Conservation (phyloP, 2,797 vertebrate genomes). For the Taeniopygia guttata region DNA sequence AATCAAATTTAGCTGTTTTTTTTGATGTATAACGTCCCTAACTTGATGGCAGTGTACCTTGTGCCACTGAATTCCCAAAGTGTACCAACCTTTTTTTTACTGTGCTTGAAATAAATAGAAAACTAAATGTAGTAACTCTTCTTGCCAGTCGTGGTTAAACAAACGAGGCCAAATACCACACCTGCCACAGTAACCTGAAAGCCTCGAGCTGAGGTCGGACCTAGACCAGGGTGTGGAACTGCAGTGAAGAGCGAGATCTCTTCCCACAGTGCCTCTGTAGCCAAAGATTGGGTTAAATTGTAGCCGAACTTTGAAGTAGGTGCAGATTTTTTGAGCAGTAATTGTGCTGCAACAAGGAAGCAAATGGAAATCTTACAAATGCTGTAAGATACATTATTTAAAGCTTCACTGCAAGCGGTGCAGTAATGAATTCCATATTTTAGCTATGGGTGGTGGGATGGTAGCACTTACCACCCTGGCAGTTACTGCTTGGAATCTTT, state of each 20-base stretch:
- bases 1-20: constrained; percentile 70
- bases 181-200: constrained; percentile 41
- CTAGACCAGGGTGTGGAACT: constrained; percentile 60
- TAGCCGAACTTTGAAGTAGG: constrained; percentile 9
- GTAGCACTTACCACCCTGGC: constrained; percentile 59
- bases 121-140: constrained; percentile 76
- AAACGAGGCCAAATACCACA: constrained; percentile 63
- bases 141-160: constrained; percentile 74
- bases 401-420: constrained; percentile 64
- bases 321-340: constrained; percentile 37
- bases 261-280: constrained; percentile 49
- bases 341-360: constrained; percentile 54
- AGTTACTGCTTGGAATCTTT: constrained; percentile 70
- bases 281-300: constrained; percentile 39
- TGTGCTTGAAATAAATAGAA: constrained; percentile 94
- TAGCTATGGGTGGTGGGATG: constrained; percentile 46
- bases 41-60: constrained; percentile 92
- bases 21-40: constrained; percentile 84
- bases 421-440: constrained; percentile 52
- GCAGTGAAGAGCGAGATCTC: constrained; percentile 56
- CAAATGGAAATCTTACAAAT: constrained; percentile 27
- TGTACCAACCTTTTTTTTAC: constrained; percentile 85
- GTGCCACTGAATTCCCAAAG: constrained; percentile 91
- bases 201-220: constrained; percentile 39
- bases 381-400: constrained; percentile 46